Evolutionary conservation across 2,888 invertebrate genomes (phyloP), one percentile per base, ranked within the genome.

Genomic region (Carterocephalus palaemon): DNA sequence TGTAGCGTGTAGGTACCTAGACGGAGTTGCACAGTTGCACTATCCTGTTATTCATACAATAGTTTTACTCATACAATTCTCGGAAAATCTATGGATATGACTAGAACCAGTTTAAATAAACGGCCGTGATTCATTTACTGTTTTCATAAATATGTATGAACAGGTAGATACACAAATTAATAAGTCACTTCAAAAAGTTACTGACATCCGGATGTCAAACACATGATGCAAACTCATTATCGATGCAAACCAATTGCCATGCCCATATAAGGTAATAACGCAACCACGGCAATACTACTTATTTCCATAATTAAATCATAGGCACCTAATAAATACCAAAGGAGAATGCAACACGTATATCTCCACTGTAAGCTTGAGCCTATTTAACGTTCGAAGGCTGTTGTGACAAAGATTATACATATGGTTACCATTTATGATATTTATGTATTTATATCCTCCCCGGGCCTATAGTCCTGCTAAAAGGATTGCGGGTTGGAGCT

Each of bases 31-130:
- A 37, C 46, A 37, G 31, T 56, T 56, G 57, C 36, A 56, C 52
- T 55, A 59, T 59, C 54, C 55, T 52, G 55, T 59, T 58, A 61
- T 69, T 67, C 64, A 68, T 65, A 69, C 64, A 67, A 61, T 46
- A 42, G 66, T 66, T 60, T 65, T 65, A 71, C 69, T 69, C 71
- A 75, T 70, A 52, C 64, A 67, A 61, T 78, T 73, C 73, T 68
- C 56, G 67, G 74, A 74, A 77, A 73, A 66, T 64, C 58, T 67
- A 60, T 71, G 70, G 69, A 72, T 64, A 67, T 69, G 54, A 62
- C 62, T 52, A 64, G 69, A 77, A 78, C 72, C 67, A 64, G 71
- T 71, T 60, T 55, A 43, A 55, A 59, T 65, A 69, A 70, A 71
- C 67, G 67, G 62, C 59, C 53, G 62, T 77, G 76, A 76, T 56